phyloP scores from a whole-genome alignment of 2,113 vertebrate species.

The Pterocles burchelli region DNA sequence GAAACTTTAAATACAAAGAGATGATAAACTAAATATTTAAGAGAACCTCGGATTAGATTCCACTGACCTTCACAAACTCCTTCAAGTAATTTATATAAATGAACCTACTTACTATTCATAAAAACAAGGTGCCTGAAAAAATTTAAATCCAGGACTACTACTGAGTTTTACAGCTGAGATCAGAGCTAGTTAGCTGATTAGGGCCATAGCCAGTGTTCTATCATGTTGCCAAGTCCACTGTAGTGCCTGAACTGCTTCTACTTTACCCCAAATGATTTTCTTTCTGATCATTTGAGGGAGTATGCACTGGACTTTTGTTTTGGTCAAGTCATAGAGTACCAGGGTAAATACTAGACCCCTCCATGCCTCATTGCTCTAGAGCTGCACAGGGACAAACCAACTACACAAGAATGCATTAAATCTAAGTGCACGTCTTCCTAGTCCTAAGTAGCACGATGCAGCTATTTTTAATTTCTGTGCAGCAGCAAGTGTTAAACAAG shows the following conservation, averaged over 20 bases:
- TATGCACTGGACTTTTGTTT: background rate
- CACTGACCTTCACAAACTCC: conserved; percentile 20
- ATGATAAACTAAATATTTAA: conserved; percentile 65
- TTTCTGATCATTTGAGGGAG: background rate
- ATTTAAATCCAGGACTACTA: background rate
- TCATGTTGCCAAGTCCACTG: background rate
- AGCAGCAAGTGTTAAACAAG: conserved; percentile 25
- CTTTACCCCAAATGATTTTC: background rate
- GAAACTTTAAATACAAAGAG: conserved; percentile 65
- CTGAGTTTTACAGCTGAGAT: background rate
- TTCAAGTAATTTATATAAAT: conserved; percentile 48
- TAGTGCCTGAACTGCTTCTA: background rate
- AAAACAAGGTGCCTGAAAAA: background rate
- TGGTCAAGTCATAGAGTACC: background rate
- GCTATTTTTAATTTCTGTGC: conserved; percentile 19
- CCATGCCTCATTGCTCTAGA: background rate
- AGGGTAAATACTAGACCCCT: background rate
- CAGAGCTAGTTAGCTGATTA: background rate
- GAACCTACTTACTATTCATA: conserved; percentile 6
- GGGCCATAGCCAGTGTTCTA: background rate
- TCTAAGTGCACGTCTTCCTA: background rate
- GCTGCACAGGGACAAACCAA: background rate
- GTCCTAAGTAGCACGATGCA: background rate
- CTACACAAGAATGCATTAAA: background rate
- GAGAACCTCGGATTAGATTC: conserved; percentile 44